Base-by-base conservation (phyloP, 2,797 vertebrate species). In the Mus minutoides region DNA sequence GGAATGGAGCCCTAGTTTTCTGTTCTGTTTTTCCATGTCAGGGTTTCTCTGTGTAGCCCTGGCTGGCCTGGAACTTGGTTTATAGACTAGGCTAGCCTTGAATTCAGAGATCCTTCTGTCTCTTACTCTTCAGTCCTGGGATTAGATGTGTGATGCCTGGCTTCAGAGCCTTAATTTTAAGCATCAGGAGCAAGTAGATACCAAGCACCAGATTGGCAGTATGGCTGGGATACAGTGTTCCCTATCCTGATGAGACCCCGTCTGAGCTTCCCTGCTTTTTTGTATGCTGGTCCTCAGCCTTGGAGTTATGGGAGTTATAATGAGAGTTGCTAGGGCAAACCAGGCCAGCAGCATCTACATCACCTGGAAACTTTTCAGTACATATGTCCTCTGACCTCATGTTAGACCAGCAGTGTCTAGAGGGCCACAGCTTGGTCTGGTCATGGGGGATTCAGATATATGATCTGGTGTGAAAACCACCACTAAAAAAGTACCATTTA, bases 341-440 rank as follows among this genome's bases (percentile, higher is more conserved):
- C 56, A 1, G 8, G 43, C 43, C 22, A 16, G 87, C 58, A 67
- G 24, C 75, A 2, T 17, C 22, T 16, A 60, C 3, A 17, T 26
- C 17, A 11, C n/a, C 56, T 62, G 31, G 79, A 46, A 85, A 26
- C 13, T 17, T 40, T 26, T 29, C 83, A 89, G 46, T 34, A 21
- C 10, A 67, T 14, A 1, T 0, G 0, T 60, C 60, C 40, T 75
- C 13, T 21, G 49, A n/a, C 58, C 34, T 71, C 12, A 31, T 2
- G 22, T 14, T 16, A 24, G 19, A 56, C 43, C 26, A 40, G 67
- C 43, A 16, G 58, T 43, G 1, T 86, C 54, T 4, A 73, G 75
- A 89, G 3, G n/a, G 0, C 9, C 24, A 16, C 31, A 0, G n/a
- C 7, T 22, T 14, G 78, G n/a, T 37, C 46, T 29, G 17, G 69